Base-by-base conservation (phyloP, 2,888 invertebrate species). In the Drosophila mayaguana region DNA sequence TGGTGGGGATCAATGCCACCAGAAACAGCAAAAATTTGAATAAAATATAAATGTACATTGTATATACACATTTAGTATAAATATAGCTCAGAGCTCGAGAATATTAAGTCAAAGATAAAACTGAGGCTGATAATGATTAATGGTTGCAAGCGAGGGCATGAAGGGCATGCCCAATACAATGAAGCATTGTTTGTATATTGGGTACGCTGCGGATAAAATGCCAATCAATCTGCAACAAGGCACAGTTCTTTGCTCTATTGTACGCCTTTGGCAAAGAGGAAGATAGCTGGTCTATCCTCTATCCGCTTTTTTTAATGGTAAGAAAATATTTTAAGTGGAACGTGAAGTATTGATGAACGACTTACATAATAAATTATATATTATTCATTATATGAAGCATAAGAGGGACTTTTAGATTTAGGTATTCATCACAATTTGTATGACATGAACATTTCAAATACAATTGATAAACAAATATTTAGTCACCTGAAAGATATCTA, bases 121-220 rank as follows among this genome's bases (percentile, higher is more conserved):
- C 46, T 38, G 18, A 22, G 43, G 55, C 54, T 67, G 75, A 65
- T 70, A 78, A 74, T 80, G 84, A 80, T 81, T 81, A 79, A 83
- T 80, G 79, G 68, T 67, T 54, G 62, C 43, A 51, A 45, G 65
- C 53, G 51, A 42, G 42, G 12, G 32, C 46, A n/a, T 57, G 43
- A 60, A 65, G 61, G 46, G 36, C 60, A 68, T 55, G 50, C 7
- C 50, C 20, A 55, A 46, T 43, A 46, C 42, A 38, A 28, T 12
- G 20, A 28, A 36, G 25, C 70, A 50, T 69, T 57, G 48, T 43
- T 9, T 40, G 9, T 63, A 61, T 43, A 56, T 62, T 22, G 45
- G 14, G 45, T 56, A 64, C 63, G 36, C 42, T 68, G 62, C 62
- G 42, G 64, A 60, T 70, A 78, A 68, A 57, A 71, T 76, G 28